These are phyloP conservation scores for Sussaba pulchella DNA, from an alignment of 2,888 invertebrate genomes.

Conservation along the genomic window DNA sequence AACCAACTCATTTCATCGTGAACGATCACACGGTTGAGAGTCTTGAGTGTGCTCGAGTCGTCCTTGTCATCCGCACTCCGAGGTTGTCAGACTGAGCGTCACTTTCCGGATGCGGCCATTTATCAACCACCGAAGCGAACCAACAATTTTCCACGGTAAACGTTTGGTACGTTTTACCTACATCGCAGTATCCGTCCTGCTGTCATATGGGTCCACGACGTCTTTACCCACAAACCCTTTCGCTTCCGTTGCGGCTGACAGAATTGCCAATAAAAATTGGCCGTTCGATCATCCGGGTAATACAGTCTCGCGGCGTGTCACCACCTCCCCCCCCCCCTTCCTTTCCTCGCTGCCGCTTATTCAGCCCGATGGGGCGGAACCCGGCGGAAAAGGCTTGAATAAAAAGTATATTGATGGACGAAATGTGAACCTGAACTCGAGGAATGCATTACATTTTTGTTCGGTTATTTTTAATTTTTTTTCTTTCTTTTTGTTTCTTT, in stretches of 20 bases:
- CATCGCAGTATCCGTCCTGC: not conserved
- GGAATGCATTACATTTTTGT: not conserved
- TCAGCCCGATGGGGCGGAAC: not conserved
- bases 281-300: constrained; percentile 37
- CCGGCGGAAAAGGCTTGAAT: not conserved
- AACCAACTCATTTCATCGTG: constrained; percentile 22
- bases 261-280: constrained; percentile 39
- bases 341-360: too few relatives aligned
- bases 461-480: too few relatives aligned
- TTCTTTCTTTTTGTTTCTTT: too few relatives aligned
- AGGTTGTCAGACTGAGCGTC: constrained; percentile 71
- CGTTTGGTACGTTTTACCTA: constrained; percentile 23
- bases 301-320: constrained; percentile 4
- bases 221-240: constrained; percentile 14
- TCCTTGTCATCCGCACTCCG: constrained; percentile 75
- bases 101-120: constrained; percentile 76
- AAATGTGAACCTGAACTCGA: constrained; percentile 12
- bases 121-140: constrained; percentile 73
- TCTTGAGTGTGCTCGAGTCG: constrained; percentile 60
- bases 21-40: constrained; percentile 12
- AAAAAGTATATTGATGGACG: constrained; percentile 21
- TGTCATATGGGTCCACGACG: constrained; percentile 5
- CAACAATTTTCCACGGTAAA: constrained; percentile 56
- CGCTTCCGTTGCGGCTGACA: constrained; percentile 13
- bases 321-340: too few relatives aligned